Evolutionary conservation across 2,797 vertebrate genomes (phyloP).

Genomic region (Graptemys geographica): DNA sequence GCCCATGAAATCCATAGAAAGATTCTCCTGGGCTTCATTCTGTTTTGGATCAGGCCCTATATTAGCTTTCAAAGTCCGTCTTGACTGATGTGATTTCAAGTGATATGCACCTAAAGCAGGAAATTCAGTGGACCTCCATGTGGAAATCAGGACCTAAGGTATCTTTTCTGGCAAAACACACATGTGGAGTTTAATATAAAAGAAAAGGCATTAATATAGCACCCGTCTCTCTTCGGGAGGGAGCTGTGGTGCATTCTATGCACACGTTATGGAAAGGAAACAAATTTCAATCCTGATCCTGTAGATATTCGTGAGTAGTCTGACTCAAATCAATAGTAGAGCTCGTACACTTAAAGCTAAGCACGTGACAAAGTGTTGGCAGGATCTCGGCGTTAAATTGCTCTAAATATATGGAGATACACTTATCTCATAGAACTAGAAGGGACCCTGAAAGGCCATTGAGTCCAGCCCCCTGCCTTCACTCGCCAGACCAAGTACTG

Average conservation of each 20-base stretch:
- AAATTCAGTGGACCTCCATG: neutral
- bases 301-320: neutral
- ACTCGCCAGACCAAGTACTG: too few species aligned
- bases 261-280: neutral
- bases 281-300: neutral
- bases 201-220: neutral
- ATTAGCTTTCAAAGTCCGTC: neutral
- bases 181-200: neutral
- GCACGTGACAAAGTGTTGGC: neutral
- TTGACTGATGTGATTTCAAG: neutral
- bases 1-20: neutral
- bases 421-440: too few species aligned
- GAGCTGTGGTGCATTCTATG: neutral
- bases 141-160: neutral
- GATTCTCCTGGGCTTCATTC: neutral
- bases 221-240: neutral
- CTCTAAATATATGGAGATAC: neutral
- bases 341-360: constrained; percentile 4
- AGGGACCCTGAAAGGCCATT: too few species aligned
- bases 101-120: neutral
- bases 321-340: neutral
- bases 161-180: neutral
- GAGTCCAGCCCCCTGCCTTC: too few species aligned
- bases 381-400: neutral
- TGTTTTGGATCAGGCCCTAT: neutral